A percentile compares a stretch with the other conserved stretches of the same genome.
Conservation (phyloP, 2,797 vertebrate species). For the Megalops cyprinoides region DNA sequence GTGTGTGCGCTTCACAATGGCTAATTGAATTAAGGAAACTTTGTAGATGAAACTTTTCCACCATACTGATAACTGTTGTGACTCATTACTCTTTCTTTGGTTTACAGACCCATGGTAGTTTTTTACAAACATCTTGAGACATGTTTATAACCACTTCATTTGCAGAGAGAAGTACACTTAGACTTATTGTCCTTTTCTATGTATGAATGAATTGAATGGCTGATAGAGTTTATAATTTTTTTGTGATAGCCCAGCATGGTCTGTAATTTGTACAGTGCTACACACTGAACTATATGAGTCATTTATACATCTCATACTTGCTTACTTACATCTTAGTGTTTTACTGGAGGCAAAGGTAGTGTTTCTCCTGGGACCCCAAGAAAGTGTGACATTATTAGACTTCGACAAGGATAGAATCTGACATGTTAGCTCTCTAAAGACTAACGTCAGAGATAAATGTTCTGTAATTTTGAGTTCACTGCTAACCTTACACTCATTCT, state of each 20-base stretch:
- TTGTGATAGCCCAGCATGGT: conserved; percentile 5
- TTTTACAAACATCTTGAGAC: background rate
- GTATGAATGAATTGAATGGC: background rate
- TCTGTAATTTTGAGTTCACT: background rate
- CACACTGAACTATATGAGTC: too few relatives aligned
- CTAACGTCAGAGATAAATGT: conserved; percentile 7
- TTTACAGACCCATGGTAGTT: background rate
- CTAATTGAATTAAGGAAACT: background rate
- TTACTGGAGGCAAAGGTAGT: too few relatives aligned
- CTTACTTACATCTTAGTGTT: too few relatives aligned
- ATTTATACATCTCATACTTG: too few relatives aligned
- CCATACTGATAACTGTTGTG: too few relatives aligned
- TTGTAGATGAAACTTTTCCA: too few relatives aligned
- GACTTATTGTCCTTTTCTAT: background rate
- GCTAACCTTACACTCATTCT: conserved; percentile 7
- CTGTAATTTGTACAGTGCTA: too few relatives aligned
- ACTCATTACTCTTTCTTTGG: background rate
- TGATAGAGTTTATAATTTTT: too few relatives aligned
- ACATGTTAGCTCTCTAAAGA: background rate
- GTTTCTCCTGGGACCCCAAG: too few relatives aligned
- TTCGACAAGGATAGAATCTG: background rate
- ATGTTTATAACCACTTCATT: background rate
- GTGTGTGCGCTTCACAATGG: background rate
- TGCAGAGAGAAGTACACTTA: background rate
- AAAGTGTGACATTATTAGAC: background rate